A percentile compares a stretch with the other conserved stretches of the same genome.
Evolutionary conservation across 2,888 invertebrate species (phyloP).

Genomic region (Eilema sororculum): DNA sequence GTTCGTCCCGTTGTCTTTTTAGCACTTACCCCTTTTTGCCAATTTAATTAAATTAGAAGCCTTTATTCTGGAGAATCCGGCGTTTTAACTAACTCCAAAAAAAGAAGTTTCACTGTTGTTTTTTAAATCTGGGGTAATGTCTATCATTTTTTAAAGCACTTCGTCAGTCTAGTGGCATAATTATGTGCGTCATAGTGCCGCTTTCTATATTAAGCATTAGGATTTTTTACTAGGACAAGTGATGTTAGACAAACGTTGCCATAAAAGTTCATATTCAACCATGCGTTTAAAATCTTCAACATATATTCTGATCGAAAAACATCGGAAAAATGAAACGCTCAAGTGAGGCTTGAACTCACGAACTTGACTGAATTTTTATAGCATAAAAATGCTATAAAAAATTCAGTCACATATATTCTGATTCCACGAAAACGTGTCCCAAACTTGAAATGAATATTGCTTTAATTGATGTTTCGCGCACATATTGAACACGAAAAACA

Average conservation of each 20-base stretch:
- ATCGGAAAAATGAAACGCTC: too few relatives aligned
- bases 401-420: background rate
- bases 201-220: too few relatives aligned
- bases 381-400: too few relatives aligned
- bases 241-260: too few relatives aligned
- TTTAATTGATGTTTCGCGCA: conserved; percentile 6
- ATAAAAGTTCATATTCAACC: background rate
- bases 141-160: background rate
- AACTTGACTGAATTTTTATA: too few relatives aligned
- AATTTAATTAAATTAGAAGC: conserved; percentile 51
- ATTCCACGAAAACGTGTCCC: background rate
- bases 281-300: too few relatives aligned
- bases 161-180: background rate
- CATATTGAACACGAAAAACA: background rate
- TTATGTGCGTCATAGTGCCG: background rate
- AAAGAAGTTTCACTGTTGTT: background rate
- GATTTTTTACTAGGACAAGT: too few relatives aligned
- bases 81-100: background rate
- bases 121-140: background rate
- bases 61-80: conserved; percentile 23
- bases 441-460: background rate
- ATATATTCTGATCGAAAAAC: too few relatives aligned
- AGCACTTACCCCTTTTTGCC: conserved; percentile 49
- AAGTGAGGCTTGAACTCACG: too few relatives aligned
- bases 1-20: conserved; percentile 52